phyloP scores from a whole-genome alignment of 2,888 invertebrate species.

The Stomorhina lunata region DNA sequence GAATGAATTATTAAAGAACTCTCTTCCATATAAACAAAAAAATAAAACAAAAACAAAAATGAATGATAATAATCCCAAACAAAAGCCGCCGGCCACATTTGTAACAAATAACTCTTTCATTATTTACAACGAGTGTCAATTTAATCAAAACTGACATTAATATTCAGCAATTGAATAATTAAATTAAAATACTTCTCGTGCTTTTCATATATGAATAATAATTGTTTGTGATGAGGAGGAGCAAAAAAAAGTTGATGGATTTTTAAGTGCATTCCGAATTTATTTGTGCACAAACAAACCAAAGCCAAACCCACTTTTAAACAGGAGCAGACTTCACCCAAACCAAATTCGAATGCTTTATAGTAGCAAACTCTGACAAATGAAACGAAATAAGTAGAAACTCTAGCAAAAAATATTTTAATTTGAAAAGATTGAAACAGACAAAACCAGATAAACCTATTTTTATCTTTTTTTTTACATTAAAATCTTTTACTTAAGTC shows the following conservation, averaged over 20 bases:
- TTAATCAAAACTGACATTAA: slow-evolving; percentile 43
- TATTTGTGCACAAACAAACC: slow-evolving; percentile 2
- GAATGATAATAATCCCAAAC: not conserved
- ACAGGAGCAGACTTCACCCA: no score
- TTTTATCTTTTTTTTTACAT: no score
- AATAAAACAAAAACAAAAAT: not conserved
- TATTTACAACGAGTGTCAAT: slow-evolving; percentile 29
- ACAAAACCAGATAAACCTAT: not conserved
- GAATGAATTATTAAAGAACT: slow-evolving; percentile 37
- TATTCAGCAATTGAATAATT: slow-evolving; percentile 44
- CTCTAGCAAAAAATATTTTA: not conserved
- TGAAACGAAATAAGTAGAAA: not conserved
- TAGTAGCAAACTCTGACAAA: not conserved
- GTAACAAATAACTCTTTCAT: no score
- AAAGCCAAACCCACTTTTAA: no score
- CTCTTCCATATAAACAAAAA: not conserved
- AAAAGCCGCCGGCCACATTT: slow-evolving; percentile 5
- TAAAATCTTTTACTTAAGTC: no score
- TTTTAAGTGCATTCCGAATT: not conserved
- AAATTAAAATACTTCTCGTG: slow-evolving; percentile 22
- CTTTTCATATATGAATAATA: not conserved
- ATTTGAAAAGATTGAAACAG: not conserved
- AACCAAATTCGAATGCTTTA: not conserved
- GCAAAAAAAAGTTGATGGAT: not conserved
- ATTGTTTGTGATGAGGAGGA: not conserved